Evolutionary conservation across 2,888 invertebrate genomes (phyloP), one percentile per base, ranked within the genome.

Genomic region (Vesta saturnalis): DNA sequence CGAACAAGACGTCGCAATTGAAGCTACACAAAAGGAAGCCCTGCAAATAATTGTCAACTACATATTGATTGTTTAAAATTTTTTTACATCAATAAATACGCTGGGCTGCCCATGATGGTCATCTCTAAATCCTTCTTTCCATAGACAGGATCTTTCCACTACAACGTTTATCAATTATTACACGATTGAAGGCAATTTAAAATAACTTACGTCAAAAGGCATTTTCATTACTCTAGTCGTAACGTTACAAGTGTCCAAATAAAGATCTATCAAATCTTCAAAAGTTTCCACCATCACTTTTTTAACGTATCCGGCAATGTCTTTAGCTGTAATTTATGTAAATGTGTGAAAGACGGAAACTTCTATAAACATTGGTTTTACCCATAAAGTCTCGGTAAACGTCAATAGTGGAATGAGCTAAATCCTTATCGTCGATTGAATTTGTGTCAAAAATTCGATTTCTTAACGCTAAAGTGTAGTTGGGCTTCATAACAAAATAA

Each of bases 21-120:
- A 18, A n/a, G 52, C 52, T 1, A 52, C 52, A n/a, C 19, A 52
- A 21, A 52, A 52, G 19, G 52, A 18, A n/a, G 12, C 52, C 52
- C 52, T 52, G 19, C 10, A 52, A 43, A 43, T 43, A 2, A 6
- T 43, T 43, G n/a, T 5, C n/a, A n/a, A n/a, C n/a, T n/a, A 39
- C 30, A 39, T n/a, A 10, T n/a, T n/a, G n/a, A 39, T 39, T n/a
- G n/a, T 5, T 30, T 2, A n/a, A 39, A n/a, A 39, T n/a, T n/a
- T 39, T 39, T 30, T 18, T 52, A 52, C 52, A 52, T 52, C 6
- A 52, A 19, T n/a, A 52, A 18, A 18, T 19, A 52, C 3, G 52
- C 18, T 1, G 52, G 52, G 8, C 52, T 19, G 5, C 52, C 52
- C 18, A 19, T 52, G n/a, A 4, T 8, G 21, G 52, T 52, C 19